phyloP scores from a whole-genome alignment of 2,888 invertebrate genomes.

The Pocota personata region DNA sequence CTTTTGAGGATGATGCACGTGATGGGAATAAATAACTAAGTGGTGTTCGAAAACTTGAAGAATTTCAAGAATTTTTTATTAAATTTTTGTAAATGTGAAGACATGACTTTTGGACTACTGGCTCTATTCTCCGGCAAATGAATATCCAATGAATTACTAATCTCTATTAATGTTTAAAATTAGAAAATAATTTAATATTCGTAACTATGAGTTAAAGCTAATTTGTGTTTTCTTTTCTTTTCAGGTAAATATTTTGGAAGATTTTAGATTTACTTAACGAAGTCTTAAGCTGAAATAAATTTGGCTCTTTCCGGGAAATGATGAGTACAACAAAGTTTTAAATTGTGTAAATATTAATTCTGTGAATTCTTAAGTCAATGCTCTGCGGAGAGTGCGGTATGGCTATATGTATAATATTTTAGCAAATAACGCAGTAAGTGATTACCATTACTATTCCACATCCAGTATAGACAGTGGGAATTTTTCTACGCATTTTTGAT shows the following conservation, averaged over 20 bases:
- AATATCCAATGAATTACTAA: not conserved
- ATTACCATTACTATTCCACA: too few species aligned
- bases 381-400: too few species aligned
- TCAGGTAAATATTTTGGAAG: slow-evolving; percentile 43
- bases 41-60: not conserved
- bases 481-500: too few species aligned
- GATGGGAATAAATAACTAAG: slow-evolving; percentile 7
- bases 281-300: not conserved
- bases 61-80: not conserved
- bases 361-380: not conserved
- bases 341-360: not conserved
- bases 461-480: too few species aligned
- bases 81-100: not conserved
- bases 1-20: slow-evolving; percentile 10
- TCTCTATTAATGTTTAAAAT: not conserved
- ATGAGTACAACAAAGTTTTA: not conserved
- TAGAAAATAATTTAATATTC: not conserved
- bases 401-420: too few species aligned
- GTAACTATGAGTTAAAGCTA: not conserved
- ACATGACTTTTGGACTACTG: not conserved
- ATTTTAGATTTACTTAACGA: not conserved
- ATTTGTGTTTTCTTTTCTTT: not conserved
- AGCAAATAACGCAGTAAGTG: too few species aligned
- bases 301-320: not conserved
- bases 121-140: not conserved